Evolutionary conservation across 2,113 vertebrate genomes (phyloP), one percentile per base, ranked within the genome.

Genomic region (Elephas maximus): DNA sequence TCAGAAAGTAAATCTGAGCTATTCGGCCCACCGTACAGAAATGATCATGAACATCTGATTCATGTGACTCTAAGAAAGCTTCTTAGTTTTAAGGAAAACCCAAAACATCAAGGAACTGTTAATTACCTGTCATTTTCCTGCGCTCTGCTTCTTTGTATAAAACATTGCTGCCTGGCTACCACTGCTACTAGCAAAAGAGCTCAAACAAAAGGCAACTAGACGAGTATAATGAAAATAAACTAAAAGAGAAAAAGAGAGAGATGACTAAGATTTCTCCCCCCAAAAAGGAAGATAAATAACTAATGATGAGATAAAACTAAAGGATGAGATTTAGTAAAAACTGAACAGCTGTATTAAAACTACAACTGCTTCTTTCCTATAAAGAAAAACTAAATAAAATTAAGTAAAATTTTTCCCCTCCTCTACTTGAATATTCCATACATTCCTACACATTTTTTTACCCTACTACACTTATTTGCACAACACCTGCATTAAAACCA

Each of bases 61-160:
- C 30, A 33, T 21, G 4, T 20, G 41, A 83, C 37, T 63, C 76
- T 57, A 83, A 57, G 8, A 93, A 95, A 93, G 0, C 6, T 67
- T 95, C 33, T 93, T 63, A 51, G 57, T 89, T 92, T 92, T 53
- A 85, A 45, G 48, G 20, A 21, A 84, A 91, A 73, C 60, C 6
- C 28, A 21, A 41, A 76, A 80, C 90, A 92, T 67, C 48, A 90
- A 89, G 10, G 48, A 90, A 74, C 6, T 60, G 23, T 77, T 93
- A 10, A 67, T 37, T 62, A 91, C 83, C 71, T 77, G 33, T 41
- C 30, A 88, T 26, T 88, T 76, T 37, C 30, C 44, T 74, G 45
- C 41, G 63, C 82, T 94, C n/a, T 44, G n/a, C 41, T 95, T 86
- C 48, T 74, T 69, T 83, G n/a, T 80, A 90, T 84, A 83, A 87